Percentiles rank a stretch among this genome's conserved stretches.
phyloP scores from a whole-genome alignment of 1,140 invertebrate species.

The Cydia fagiglandana region DNA sequence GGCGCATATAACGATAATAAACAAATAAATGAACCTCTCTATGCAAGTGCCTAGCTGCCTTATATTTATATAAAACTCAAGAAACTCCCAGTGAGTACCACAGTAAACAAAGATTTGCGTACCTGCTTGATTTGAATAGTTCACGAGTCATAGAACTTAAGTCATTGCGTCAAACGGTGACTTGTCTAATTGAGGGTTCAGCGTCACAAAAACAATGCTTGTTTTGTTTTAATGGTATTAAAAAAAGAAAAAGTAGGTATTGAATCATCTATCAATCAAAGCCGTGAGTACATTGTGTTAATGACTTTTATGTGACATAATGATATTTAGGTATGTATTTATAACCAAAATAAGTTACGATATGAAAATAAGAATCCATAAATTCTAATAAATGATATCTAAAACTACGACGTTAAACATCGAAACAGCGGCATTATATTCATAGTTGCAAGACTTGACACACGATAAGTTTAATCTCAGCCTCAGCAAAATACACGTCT shows the following conservation, averaged over 20 bases:
- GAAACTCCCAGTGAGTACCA: neutral
- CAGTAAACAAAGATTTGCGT: constrained; percentile 3
- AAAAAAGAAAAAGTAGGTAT: neutral
- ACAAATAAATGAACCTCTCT: neutral
- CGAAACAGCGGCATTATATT: too few relatives aligned
- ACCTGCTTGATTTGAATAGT: neutral
- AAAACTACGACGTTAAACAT: too few relatives aligned
- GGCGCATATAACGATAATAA: neutral
- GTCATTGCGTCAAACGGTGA: constrained; percentile 6
- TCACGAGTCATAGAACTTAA: neutral
- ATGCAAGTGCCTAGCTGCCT: neutral
- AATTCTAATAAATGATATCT: too few relatives aligned
- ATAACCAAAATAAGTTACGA: too few relatives aligned
- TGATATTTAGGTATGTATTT: too few relatives aligned
- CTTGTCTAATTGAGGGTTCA: neutral
- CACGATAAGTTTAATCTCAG: too few relatives aligned
- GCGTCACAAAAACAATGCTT: neutral
- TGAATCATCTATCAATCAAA: too few relatives aligned
- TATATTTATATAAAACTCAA: neutral
- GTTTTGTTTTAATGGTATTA: neutral
- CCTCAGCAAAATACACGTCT: too few relatives aligned
- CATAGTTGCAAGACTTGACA: too few relatives aligned
- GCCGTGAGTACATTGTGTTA: too few relatives aligned
- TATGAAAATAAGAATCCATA: too few relatives aligned
- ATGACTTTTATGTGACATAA: too few relatives aligned